Evolutionary conservation across 2,113 vertebrate species (phyloP).

Genomic region (Etheostoma cragini): DNA sequence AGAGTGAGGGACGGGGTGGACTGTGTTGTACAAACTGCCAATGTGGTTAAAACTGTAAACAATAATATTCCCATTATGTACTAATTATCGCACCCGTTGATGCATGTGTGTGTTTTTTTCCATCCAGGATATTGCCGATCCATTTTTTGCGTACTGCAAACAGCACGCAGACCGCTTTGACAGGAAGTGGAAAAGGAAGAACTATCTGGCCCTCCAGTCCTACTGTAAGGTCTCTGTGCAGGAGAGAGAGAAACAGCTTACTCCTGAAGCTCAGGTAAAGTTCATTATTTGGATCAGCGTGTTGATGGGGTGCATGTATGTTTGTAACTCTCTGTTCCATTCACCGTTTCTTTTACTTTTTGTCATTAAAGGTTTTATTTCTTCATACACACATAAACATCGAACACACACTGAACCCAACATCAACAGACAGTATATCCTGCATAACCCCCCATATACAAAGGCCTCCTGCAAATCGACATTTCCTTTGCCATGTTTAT

Average conservation of each 20-base stretch:
- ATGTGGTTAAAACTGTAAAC: background rate
- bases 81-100: background rate
- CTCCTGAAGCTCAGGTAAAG: constrained; percentile 94
- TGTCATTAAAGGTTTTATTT: too few relatives aligned
- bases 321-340: background rate
- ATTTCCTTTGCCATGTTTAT: too few relatives aligned
- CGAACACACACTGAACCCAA: too few relatives aligned
- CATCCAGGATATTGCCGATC: constrained; percentile 97
- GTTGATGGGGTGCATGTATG: background rate
- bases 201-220: constrained; percentile 99
- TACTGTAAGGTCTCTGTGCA: constrained; percentile 98
- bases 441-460: too few relatives aligned
- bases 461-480: too few relatives aligned
- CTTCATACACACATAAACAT: too few relatives aligned
- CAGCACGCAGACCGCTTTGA: constrained; percentile 98
- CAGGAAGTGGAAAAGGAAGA: constrained; percentile 99
- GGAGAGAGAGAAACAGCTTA: constrained; percentile 96
- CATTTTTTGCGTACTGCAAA: constrained; percentile 99
- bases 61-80: background rate
- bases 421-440: too few relatives aligned
- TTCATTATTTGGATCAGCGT: background rate
- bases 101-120: background rate
- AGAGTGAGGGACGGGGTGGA: background rate
- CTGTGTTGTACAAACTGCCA: background rate
- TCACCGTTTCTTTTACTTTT: too few relatives aligned